These are phyloP conservation scores for Cirrhinus molitorella DNA, from an alignment of 2,797 vertebrate genomes.

Conservation along the genomic window DNA sequence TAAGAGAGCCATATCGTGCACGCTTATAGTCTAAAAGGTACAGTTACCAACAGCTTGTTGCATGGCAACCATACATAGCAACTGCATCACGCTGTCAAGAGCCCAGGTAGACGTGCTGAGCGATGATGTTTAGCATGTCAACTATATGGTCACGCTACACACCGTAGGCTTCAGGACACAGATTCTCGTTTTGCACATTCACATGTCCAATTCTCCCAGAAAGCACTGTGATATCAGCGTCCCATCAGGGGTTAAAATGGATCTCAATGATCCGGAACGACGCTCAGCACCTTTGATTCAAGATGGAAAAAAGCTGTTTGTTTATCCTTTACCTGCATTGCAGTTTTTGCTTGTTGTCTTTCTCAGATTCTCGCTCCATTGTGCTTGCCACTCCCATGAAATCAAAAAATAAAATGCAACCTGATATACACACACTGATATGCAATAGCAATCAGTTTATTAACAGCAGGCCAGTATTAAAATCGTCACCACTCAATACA, in stretches of 20 bases:
- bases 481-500: too few species aligned
- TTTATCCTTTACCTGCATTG: neutral
- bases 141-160: neutral
- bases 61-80: conserved; percentile 55
- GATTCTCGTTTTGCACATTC: neutral
- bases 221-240: neutral
- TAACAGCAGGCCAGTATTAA: neutral
- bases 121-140: neutral
- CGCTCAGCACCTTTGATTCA: neutral
- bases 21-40: conserved; percentile 27
- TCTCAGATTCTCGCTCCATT: neutral
- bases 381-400: neutral
- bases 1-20: conserved; percentile 40
- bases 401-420: neutral
- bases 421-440: neutral
- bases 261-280: neutral
- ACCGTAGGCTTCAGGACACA: neutral
- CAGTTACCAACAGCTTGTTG: conserved; percentile 41
- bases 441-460: neutral
- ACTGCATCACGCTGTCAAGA: neutral
- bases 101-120: neutral
- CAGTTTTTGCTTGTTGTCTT: neutral
- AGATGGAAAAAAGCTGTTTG: neutral
- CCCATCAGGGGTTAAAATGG: neutral
- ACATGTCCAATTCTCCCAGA: neutral